Evolutionary conservation across 2,113 vertebrate genomes (phyloP), one percentile per base, ranked within the genome.

Genomic region (Stercorarius parasiticus): DNA sequence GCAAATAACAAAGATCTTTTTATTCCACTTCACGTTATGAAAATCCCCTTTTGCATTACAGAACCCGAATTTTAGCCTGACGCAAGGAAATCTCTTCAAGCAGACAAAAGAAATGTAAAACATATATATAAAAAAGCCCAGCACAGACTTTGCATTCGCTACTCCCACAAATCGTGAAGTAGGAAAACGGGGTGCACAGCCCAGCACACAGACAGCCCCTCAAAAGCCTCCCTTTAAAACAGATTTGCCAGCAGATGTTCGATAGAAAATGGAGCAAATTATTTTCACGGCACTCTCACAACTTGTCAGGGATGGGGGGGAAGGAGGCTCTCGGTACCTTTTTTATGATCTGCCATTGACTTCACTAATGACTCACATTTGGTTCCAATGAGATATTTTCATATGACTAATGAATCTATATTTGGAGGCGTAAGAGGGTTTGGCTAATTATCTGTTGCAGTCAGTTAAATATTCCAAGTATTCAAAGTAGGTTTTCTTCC

Each of bases 311-410:
- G 53, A 65, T 52, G 84, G 59, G 27, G 27, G 53, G 84, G 83
- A 90, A 82, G 84, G 76, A 96, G 84, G n/a, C 62, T 95, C 87
- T 95, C 0, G 0, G 71, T 95, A 97, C 90, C 93, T 97, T 93
- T 97, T 96, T 93, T 96, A 94, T 95, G 89, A 94, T 87, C 89
- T 93, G 93, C 73, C 74, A 13, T 95, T 94, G 96, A 85, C 94
- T 97, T 95, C 95, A 66, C 89, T 96, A 97, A 97, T 97, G 96
- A 96, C 86, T 96, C 94, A 96, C 94, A 96, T 96, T 97, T 96
- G 95, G 93, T 96, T 94, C 94, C 94, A 95, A 93, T 91, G 93
- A 97, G 93, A 82, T 94, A 96, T 93, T 92, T 97, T 95, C 93
- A 91, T 95, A 95, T 93, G 94, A 94, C 94, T 96, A 97, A 96